Evolutionary conservation across 2,797 vertebrate genomes (phyloP).

Genomic region (Anolis apletophallus): DNA sequence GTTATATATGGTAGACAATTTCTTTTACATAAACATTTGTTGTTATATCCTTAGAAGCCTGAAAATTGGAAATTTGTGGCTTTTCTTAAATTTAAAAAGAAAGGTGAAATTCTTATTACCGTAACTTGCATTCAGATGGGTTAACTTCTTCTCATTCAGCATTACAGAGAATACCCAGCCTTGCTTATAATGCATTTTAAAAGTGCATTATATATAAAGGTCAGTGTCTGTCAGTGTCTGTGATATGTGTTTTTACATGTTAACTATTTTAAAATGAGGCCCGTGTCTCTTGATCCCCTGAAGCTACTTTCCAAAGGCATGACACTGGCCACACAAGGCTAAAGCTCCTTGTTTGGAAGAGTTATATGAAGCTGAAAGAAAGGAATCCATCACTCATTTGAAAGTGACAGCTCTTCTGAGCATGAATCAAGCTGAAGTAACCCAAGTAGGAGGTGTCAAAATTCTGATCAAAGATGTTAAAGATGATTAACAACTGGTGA

Average conservation of each 20-base stretch:
- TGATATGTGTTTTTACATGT: slow-evolving; percentile 24
- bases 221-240: background rate
- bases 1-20: too few relatives aligned
- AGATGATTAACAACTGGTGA: slow-evolving; percentile 35
- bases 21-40: background rate
- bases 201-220: background rate
- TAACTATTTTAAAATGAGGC: slow-evolving; percentile 14
- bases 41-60: background rate
- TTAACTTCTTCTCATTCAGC: background rate
- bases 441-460: slow-evolving; percentile 36
- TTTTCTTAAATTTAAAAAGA: background rate
- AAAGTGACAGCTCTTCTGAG: slow-evolving; percentile 18
- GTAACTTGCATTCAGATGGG: too few relatives aligned
- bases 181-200: background rate
- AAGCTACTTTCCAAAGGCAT: slow-evolving; percentile 22
- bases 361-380: slow-evolving; percentile 26
- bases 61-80: background rate
- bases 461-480: slow-evolving; percentile 30
- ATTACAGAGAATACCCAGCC: background rate
- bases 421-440: slow-evolving; percentile 43
- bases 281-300: slow-evolving; percentile 4
- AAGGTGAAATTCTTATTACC: background rate
- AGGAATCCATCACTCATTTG: slow-evolving; percentile 26
- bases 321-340: slow-evolving; percentile 8
- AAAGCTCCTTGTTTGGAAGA: slow-evolving; percentile 44